phyloP scores from a whole-genome alignment of 2,113 vertebrate species.

The Ailuropoda melanoleuca region DNA sequence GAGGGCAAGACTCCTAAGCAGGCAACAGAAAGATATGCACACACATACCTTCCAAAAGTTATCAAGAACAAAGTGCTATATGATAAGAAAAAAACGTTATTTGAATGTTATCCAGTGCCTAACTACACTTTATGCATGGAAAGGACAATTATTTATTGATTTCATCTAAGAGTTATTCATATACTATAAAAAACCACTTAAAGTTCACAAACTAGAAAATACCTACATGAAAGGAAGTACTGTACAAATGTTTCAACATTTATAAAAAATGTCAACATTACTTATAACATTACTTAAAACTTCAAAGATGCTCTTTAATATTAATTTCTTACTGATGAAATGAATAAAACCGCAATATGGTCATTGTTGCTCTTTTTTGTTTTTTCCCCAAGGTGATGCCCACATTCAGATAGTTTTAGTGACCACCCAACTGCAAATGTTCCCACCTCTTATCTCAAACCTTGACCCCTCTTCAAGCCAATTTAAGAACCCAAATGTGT shows the following conservation, averaged over 20 bases:
- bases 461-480: not conserved
- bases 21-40: not conserved
- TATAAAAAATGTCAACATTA: not conserved
- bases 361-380: not conserved
- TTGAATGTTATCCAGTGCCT: not conserved
- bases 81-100: not conserved
- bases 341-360: conserved; percentile 28
- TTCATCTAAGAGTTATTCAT: conserved; percentile 5
- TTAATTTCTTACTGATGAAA: conserved; percentile 27
- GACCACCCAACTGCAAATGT: not conserved
- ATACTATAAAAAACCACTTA: not conserved
- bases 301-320: conserved; percentile 33
- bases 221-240: conserved; percentile 11
- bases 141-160: not conserved
- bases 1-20: not conserved
- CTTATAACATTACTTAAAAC: not conserved
- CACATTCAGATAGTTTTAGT: conserved; percentile 4
- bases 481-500: not conserved
- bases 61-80: not conserved
- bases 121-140: not conserved
- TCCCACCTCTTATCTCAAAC: not conserved
- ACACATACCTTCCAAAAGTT: not conserved
- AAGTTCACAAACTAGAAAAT: not conserved
- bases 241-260: not conserved
- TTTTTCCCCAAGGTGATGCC: not conserved